These are phyloP conservation scores for Amblyopsis hoosieri DNA, from an alignment of 2,797 vertebrate genomes.

Conservation along the genomic window DNA sequence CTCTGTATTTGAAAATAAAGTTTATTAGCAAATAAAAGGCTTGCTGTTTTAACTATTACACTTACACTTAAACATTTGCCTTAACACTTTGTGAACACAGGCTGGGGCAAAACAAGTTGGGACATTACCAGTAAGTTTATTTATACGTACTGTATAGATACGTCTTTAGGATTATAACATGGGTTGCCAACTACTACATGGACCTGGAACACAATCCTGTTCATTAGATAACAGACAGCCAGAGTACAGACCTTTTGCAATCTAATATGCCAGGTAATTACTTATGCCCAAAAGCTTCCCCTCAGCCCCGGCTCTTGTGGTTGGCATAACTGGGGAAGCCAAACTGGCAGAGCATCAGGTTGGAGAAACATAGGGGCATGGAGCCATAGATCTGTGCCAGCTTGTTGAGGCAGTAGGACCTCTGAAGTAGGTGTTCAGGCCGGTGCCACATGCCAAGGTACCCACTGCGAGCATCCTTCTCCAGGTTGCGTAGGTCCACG, in stretches of 20 bases:
- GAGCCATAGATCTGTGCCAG: conserved; percentile 84
- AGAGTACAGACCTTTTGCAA: no score
- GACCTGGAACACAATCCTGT: no score
- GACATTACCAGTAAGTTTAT: no score
- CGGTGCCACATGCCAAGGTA: conserved; percentile 96
- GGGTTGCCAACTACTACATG: no score
- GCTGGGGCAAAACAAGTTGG: not conserved
- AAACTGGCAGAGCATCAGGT: conserved; percentile 94
- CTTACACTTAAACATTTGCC: no score
- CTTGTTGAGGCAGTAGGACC: conserved; percentile 92
- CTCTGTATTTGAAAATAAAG: not conserved
- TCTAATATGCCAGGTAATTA: not conserved
- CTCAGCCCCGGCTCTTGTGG: conserved; percentile 86
- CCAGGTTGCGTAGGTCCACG: conserved; percentile 88
- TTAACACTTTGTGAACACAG: not conserved
- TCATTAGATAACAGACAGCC: no score
- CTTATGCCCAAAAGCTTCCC: not conserved
- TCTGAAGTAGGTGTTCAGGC: conserved; percentile 90
- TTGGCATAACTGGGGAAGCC: conserved; percentile 94
- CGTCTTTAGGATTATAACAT: no score
- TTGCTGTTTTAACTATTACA: not conserved
- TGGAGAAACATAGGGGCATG: conserved; percentile 93
- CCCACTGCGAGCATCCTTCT: conserved; percentile 87
- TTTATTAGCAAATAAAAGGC: not conserved
- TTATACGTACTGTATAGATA: no score